These are phyloP conservation scores for Leptobrachium leishanense DNA, from an alignment of 2,113 vertebrate genomes.

Conservation along the genomic window DNA sequence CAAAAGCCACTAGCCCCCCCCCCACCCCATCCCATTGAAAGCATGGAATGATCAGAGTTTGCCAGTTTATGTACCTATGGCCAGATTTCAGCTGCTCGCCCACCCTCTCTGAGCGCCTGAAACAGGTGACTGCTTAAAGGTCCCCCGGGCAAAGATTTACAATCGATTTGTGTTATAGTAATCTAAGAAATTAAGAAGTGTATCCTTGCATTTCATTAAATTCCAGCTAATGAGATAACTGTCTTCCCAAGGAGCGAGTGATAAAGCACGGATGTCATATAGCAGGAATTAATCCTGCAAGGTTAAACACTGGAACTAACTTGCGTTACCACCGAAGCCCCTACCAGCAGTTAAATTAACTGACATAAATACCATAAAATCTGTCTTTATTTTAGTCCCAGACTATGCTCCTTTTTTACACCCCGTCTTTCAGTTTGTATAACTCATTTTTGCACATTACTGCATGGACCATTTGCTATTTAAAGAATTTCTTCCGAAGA, in stretches of 20 bases:
- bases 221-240: slow-evolving; percentile 97
- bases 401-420: slow-evolving; percentile 78
- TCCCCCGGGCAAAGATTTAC: slow-evolving; percentile 85
- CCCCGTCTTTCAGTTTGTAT: slow-evolving; percentile 80
- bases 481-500: slow-evolving; percentile 73
- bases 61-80: slow-evolving; percentile 24
- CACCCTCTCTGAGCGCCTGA: slow-evolving; percentile 23
- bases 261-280: slow-evolving; percentile 92
- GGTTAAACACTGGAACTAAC: slow-evolving; percentile 99
- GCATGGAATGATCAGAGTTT: too few species aligned
- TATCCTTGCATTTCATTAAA: slow-evolving; percentile 99
- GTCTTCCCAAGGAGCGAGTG: slow-evolving; percentile 96
- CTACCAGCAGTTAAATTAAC: slow-evolving; percentile 97
- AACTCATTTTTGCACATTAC: slow-evolving; percentile 83
- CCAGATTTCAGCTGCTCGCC: slow-evolving; percentile 18
- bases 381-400: slow-evolving; percentile 83
- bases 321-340: slow-evolving; percentile 98
- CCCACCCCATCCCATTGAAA: too few species aligned
- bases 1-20: too few species aligned
- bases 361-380: slow-evolving; percentile 95
- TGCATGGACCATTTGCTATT: slow-evolving; percentile 80
- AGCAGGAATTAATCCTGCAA: slow-evolving; percentile 98
- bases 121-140: slow-evolving; percentile 55
- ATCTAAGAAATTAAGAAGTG: slow-evolving; percentile 97
- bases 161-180: slow-evolving; percentile 93